Evolutionary conservation across 2,113 vertebrate species (phyloP).

Genomic region (Acrocephalus kingi): DNA sequence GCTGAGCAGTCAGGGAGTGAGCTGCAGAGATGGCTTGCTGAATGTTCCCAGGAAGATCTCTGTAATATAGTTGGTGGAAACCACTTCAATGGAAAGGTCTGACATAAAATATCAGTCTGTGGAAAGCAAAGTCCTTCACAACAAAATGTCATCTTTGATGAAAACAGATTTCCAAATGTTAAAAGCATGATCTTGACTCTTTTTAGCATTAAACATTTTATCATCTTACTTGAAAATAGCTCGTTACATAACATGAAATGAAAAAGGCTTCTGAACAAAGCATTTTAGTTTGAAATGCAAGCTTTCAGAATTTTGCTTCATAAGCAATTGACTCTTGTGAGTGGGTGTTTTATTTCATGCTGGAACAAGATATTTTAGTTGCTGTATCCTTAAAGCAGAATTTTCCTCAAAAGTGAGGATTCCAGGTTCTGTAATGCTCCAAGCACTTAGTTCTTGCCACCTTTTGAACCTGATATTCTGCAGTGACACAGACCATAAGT

Average conservation of each 20-base stretch:
- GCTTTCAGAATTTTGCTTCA: constrained; percentile 33
- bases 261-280: constrained; percentile 9
- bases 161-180: background rate
- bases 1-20: background rate
- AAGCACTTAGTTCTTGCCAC: background rate
- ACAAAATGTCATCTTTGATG: background rate
- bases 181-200: background rate
- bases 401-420: background rate
- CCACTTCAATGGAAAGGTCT: background rate
- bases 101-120: background rate
- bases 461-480: background rate
- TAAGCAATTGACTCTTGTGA: constrained; percentile 7
- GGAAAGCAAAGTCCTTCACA: background rate
- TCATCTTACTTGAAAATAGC: constrained; percentile 2
- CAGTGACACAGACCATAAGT: background rate
- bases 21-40: background rate
- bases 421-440: background rate
- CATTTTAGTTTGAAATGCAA: background rate
- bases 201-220: background rate
- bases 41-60: background rate
- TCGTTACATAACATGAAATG: background rate
- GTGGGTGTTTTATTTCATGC: constrained; percentile 4
- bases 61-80: background rate
- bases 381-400: constrained; percentile 1
- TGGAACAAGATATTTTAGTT: constrained; percentile 21